These are phyloP conservation scores for Lasiommata megera DNA, from an alignment of 2,888 invertebrate genomes.

Conservation along the genomic window DNA sequence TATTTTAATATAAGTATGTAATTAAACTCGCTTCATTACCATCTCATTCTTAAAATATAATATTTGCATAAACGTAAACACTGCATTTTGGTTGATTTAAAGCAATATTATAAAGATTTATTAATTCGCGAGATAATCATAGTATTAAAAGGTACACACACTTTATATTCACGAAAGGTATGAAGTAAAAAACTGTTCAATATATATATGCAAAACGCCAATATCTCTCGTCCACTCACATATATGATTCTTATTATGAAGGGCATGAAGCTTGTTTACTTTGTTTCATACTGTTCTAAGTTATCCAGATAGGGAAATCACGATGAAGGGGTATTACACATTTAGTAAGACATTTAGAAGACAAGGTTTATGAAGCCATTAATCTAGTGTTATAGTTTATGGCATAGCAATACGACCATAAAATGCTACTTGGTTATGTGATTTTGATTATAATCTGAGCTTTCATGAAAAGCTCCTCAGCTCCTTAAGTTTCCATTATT, in stretches of 20 bases:
- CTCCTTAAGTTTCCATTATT: background rate
- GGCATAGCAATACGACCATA: background rate
- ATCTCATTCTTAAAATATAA: too few relatives aligned
- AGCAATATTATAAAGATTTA: too few relatives aligned
- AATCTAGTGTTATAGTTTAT: background rate
- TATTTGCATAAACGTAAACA: too few relatives aligned
- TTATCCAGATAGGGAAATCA: background rate
- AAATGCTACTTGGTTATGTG: background rate
- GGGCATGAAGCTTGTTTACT: background rate
- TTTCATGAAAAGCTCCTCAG: background rate
- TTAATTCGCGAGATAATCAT: too few relatives aligned
- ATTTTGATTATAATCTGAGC: background rate
- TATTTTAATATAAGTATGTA: background rate
- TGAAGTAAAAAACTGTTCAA: background rate
- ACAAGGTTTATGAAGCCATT: background rate
- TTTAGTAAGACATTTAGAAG: background rate
- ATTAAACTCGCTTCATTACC: background rate
- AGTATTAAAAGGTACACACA: background rate
- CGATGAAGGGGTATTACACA: background rate
- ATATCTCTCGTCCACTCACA: background rate
- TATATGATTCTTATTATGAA: background rate
- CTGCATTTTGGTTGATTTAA: too few relatives aligned
- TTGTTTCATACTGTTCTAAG: background rate
- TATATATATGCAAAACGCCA: background rate
- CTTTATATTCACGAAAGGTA: background rate